Percentiles rank a stretch among this genome's conserved stretches.
phyloP scores from a whole-genome alignment of 2,888 invertebrate species.

The Hedya salicella region DNA sequence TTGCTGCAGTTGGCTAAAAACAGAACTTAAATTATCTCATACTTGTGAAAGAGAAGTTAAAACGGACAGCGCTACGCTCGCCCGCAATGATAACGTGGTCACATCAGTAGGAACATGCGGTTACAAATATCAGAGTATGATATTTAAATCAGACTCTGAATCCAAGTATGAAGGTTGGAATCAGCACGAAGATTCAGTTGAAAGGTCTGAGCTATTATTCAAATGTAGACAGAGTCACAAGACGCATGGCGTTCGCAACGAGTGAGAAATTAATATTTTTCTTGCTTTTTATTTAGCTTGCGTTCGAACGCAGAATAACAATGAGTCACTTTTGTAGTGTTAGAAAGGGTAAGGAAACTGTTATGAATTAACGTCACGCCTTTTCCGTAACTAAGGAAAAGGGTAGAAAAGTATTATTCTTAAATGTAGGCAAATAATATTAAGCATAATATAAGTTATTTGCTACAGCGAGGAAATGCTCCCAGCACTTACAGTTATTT shows the following conservation, averaged over 20 bases:
- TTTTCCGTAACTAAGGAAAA: too few species aligned
- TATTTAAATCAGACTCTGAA: neutral
- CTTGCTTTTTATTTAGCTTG: constrained; percentile 29
- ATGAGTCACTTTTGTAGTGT: neutral
- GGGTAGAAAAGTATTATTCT: too few species aligned
- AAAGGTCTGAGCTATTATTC: constrained; percentile 27
- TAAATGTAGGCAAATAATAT: too few species aligned
- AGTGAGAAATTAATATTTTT: constrained; percentile 38
- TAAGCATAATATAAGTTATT: too few species aligned
- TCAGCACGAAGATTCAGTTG: neutral
- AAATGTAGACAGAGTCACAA: constrained; percentile 24
- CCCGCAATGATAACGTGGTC: constrained; percentile 17
- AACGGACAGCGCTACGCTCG: neutral
- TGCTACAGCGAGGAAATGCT: too few species aligned
- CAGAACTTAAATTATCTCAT: neutral
- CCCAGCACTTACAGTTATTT: too few species aligned
- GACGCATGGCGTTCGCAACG: constrained; percentile 19
- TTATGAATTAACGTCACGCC: neutral
- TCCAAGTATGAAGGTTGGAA: neutral
- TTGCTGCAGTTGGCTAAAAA: neutral
- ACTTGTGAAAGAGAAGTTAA: neutral
- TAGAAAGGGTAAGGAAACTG: neutral
- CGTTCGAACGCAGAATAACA: constrained; percentile 14
- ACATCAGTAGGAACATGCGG: constrained; percentile 15
- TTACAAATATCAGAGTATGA: constrained; percentile 13